These are phyloP conservation scores for Azorinus chamasolen DNA, from an alignment of 2,888 invertebrate genomes.

Conservation along the genomic window DNA sequence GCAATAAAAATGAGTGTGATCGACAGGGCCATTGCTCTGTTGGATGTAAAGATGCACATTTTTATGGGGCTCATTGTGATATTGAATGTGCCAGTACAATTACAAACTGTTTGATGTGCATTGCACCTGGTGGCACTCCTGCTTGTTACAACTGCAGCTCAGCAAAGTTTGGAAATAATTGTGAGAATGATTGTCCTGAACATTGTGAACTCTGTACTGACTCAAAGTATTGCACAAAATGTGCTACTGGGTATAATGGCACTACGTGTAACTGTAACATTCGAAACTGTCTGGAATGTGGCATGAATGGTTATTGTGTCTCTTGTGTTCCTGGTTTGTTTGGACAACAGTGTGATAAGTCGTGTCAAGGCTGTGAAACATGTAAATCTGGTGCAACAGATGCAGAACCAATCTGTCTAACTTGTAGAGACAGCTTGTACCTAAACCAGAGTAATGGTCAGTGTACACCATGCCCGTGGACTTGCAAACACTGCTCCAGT, in stretches of 20 bases:
- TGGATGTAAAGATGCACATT: constrained; percentile 33
- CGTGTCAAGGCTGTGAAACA: constrained; percentile 30
- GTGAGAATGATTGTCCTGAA: constrained; percentile 39
- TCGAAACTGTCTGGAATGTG: constrained; percentile 35
- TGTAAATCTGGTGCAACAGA: constrained; percentile 19
- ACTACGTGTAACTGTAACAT: constrained; percentile 31
- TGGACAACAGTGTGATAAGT: constrained; percentile 16
- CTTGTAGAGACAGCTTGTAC: background rate
- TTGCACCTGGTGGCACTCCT: background rate
- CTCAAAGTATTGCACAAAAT: constrained; percentile 34
- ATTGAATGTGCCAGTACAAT: constrained; percentile 27
- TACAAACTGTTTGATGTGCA: constrained; percentile 39
- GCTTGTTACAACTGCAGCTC: constrained; percentile 35
- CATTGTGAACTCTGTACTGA: constrained; percentile 37
- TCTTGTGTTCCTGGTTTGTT: constrained; percentile 34
- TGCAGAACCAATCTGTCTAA: background rate
- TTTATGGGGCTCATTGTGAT: constrained; percentile 45
- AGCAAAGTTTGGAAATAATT: constrained; percentile 30
- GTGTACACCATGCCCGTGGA: constrained; percentile 23
- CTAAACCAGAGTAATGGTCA: background rate
- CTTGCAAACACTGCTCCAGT: constrained; percentile 27
- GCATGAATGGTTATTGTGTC: constrained; percentile 21
- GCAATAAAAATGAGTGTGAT: constrained; percentile 43
- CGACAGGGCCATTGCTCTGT: constrained; percentile 40
- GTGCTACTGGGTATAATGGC: constrained; percentile 35